Evolutionary conservation across 2,113 vertebrate genomes (phyloP), one percentile per base, ranked within the genome.

Genomic region (Chlamydotis undulata): DNA sequence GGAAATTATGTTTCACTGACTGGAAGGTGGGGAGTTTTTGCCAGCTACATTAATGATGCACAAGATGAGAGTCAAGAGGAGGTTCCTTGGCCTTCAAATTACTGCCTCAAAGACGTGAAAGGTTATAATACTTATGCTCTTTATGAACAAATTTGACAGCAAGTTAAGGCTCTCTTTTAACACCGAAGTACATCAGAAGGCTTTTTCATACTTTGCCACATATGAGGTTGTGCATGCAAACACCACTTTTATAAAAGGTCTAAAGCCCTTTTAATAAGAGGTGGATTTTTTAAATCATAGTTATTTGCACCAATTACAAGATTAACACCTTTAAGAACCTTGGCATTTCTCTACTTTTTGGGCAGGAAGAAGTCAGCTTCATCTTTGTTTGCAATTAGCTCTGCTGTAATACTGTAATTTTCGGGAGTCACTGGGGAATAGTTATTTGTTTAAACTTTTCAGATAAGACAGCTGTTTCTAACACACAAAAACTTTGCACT

Each of bases 11-110:
- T 75, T 81, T 63, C 53, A 25, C 29, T 10, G 21, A 76, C 39
- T 64, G 35, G 16, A 50, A 39, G 18, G 25, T 7, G 5, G 4
- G 0, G 3, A 14, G 1, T 2, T 16, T 24, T 45, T 63, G 25
- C 10, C 59, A 85, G 23, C 23, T 65, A 24, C 14, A 33, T 14
- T 71, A 69, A 69, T 14, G 37, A 53, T 15, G 7, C 26, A 37
- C 14, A 82, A 50, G 13, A 29, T 69, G 67, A 91, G 22, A 14
- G 26, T 43, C 43, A 82, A 63, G 37, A 61, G n/a, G 12, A 89
- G 23, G 26, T 39, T 52, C 41, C 41, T 21, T 33, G 41, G 26
- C 50, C 43, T 83, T 80, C 78, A 79, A 73, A 76, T 37, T n/a
- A 76, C 17, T 61, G 45, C 41, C 55, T 4, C 1, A n/a, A 41